A percentile compares a stretch with the other conserved stretches of the same genome.
Evolutionary conservation across 2,888 invertebrate species (phyloP).

Genomic region (Sminthurides aquaticus): DNA sequence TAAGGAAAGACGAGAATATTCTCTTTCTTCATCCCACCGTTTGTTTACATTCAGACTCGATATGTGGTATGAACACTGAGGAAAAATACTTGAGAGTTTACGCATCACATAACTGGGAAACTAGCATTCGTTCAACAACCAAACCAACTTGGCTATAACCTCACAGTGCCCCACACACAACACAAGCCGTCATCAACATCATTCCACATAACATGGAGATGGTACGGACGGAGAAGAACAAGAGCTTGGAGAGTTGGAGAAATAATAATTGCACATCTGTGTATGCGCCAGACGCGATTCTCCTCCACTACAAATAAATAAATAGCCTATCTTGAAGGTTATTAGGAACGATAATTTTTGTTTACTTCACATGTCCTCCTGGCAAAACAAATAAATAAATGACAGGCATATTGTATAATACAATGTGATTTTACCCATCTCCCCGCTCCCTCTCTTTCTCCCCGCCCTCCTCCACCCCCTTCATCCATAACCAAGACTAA

Average conservation of each 20-base stretch:
- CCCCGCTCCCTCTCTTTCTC: conserved; percentile 7
- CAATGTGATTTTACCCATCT: not conserved
- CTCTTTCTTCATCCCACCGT: too few relatives aligned
- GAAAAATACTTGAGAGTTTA: too few relatives aligned
- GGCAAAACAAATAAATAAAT: not conserved
- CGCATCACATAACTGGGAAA: too few relatives aligned
- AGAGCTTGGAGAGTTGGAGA: conserved; percentile 2
- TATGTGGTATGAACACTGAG: too few relatives aligned
- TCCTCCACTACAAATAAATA: not conserved
- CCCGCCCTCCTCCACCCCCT: conserved; percentile 7
- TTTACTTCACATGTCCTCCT: not conserved
- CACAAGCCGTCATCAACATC: too few relatives aligned
- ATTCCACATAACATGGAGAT: too few relatives aligned
- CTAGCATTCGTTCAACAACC: too few relatives aligned
- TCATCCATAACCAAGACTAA: conserved; percentile 1
- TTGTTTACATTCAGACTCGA: too few relatives aligned
- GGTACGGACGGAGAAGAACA: not conserved
- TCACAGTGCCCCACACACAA: too few relatives aligned
- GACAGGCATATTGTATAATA: not conserved
- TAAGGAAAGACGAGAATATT: too few relatives aligned
- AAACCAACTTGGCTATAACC: too few relatives aligned
- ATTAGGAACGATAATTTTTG: not conserved
- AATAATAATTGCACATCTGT: not conserved
- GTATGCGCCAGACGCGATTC: not conserved
- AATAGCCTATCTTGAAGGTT: not conserved